Evolutionary conservation across 2,113 vertebrate genomes (phyloP), one percentile per base, ranked within the genome.

Genomic region (Emberiza fucata): DNA sequence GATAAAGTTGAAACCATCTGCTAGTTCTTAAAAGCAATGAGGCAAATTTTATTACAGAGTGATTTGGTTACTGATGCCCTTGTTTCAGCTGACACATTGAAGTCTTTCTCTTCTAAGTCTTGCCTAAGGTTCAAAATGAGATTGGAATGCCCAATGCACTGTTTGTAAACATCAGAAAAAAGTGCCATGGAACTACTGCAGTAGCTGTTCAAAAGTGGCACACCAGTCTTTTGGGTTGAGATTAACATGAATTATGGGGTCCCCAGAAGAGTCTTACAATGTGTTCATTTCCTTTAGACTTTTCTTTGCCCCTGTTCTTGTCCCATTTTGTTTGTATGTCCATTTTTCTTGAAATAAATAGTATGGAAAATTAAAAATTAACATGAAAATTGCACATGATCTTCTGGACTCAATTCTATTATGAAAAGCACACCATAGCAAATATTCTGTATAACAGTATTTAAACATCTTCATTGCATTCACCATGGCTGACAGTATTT

Each of bases 1-100:
- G 95, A 97, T 97, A 94, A 97, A 96, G 95, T 78, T 88, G 94
- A 94, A 95, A 97, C 95, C 96, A 96, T 96, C 96, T 97, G 96
- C 94, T 94, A 94, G 83, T 92, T 92, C 95, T 96, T 94, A 94
- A 96, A 97, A 94, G 96, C 77, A 96, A 92, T 95, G 96, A 97
- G 83, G 96, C 96, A 97, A 91, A 97, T 94, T 95, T 94, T 95
- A 96, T 97, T 97, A 95, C 79, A 51, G 82, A 81, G 60, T 95
- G 76, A 96, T 96, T 94, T 95, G 88, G 91, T 96, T 96, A 93
- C 76, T 66, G 27, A 91, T 95, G 92, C 40, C 92, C 92, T 94
- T 95, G 91, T 90, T 95, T 95, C 82, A 84, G 86, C 69, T 94
- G 65, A 47, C 37, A 39, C 13, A 56, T 23, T 56, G 37, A 88